These are phyloP conservation scores for Masticophis lateralis DNA, from an alignment of 2,797 vertebrate genomes.

Conservation along the genomic window DNA sequence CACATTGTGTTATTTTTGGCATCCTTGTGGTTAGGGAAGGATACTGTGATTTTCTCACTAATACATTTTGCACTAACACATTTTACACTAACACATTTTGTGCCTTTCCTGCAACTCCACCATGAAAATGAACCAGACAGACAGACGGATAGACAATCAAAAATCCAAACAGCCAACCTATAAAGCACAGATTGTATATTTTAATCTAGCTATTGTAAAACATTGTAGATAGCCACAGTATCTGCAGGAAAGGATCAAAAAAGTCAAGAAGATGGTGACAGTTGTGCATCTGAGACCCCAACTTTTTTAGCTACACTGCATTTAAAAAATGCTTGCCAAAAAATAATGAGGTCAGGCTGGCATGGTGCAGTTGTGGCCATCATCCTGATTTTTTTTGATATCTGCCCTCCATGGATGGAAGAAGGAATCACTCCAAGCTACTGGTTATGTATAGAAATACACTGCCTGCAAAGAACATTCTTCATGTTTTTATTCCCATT, in stretches of 20 bases:
- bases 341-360: neutral
- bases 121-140: neutral
- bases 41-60: neutral
- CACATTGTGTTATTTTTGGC: neutral
- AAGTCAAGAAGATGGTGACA: neutral
- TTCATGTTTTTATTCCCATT: neutral
- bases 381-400: neutral
- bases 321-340: neutral
- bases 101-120: neutral
- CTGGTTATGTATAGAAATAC: neutral
- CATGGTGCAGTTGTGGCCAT: neutral
- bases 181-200: neutral
- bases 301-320: neutral
- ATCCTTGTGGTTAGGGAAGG: neutral
- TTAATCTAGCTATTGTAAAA: neutral
- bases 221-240: neutral
- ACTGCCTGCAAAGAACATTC: neutral
- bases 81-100: neutral
- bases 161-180: neutral
- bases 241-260: neutral
- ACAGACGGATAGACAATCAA: neutral
- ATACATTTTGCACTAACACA: neutral
- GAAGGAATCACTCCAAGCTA: neutral
- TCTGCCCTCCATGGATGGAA: neutral
- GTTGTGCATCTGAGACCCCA: neutral